A percentile compares a stretch with the other conserved stretches of the same genome.
Conservation (phyloP, 1,140 invertebrate genomes). For the Latrodectus geometricus region DNA sequence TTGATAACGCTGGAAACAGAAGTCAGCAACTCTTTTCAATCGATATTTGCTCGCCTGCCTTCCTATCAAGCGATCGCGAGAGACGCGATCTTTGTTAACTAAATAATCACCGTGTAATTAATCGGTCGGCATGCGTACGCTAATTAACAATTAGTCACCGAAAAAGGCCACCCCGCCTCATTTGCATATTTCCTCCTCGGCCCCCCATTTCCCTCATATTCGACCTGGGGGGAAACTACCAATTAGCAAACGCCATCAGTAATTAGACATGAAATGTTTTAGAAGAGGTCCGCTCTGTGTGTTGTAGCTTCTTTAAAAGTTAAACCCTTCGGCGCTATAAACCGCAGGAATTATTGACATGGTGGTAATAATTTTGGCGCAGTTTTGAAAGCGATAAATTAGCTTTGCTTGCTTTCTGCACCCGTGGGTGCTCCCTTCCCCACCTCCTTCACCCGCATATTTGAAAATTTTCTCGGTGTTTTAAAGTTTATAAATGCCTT, state of each 20-base stretch:
- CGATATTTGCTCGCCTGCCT: slow-evolving; percentile 37
- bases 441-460: not conserved
- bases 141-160: slow-evolving; percentile 62
- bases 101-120: slow-evolving; percentile 62
- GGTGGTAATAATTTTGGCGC: slow-evolving; percentile 54
- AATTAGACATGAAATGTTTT: slow-evolving; percentile 54
- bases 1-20: slow-evolving; percentile 59
- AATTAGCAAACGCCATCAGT: slow-evolving; percentile 58
- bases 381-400: slow-evolving; percentile 61
- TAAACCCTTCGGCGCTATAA: slow-evolving; percentile 38
- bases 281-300: not conserved
- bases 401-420: slow-evolving; percentile 28
- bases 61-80: not conserved
- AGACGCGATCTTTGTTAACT: slow-evolving; percentile 60
- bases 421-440: not conserved
- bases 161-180: slow-evolving; percentile 54
- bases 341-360: slow-evolving; percentile 57
- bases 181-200: slow-evolving; percentile 41
- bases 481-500: slow-evolving; percentile 61
- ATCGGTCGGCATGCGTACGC: slow-evolving; percentile 58
- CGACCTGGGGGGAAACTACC: slow-evolving; percentile 37
- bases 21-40: slow-evolving; percentile 54
- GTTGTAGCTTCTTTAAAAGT: slow-evolving; percentile 48
- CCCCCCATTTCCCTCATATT: not conserved
- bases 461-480: slow-evolving; percentile 16